These are phyloP conservation scores for Cataglyphis albicans DNA, from an alignment of 2,888 invertebrate genomes.

Conservation along the genomic window DNA sequence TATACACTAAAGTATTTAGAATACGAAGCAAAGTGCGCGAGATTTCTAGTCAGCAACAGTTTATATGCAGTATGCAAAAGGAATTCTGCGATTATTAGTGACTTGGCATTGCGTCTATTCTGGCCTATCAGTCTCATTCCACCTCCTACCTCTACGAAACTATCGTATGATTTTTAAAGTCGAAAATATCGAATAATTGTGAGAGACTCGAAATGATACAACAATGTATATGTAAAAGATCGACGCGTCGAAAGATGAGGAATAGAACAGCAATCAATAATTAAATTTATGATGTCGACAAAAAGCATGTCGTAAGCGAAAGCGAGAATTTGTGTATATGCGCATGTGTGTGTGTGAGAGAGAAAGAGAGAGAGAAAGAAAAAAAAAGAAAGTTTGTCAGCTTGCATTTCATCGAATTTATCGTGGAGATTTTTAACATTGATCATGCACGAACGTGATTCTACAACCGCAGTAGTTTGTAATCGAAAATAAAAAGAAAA, in stretches of 20 bases:
- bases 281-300: constrained; percentile 3
- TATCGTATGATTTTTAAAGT: neutral
- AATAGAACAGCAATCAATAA: constrained; percentile 1
- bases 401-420: constrained; percentile 26
- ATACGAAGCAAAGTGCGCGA: neutral
- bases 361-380: neutral
- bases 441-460: constrained; percentile 40
- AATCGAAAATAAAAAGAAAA: constrained; percentile 58
- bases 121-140: constrained; percentile 54
- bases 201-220: neutral
- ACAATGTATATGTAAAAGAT: neutral
- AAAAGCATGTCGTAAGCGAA: neutral
- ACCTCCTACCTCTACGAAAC: neutral
- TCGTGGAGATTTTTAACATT: constrained; percentile 34
- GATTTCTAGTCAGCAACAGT: constrained; percentile 29
- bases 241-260: neutral
- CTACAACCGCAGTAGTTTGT: constrained; percentile 69
- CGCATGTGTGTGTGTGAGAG: neutral
- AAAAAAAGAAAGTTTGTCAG: constrained; percentile 19
- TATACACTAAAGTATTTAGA: neutral
- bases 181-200: neutral
- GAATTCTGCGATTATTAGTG: constrained; percentile 71
- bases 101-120: constrained; percentile 53
- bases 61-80: constrained; percentile 36
- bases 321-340: neutral